Base-by-base conservation (phyloP, 2,797 vertebrate genomes). In the Loris lydekkerianus region DNA sequence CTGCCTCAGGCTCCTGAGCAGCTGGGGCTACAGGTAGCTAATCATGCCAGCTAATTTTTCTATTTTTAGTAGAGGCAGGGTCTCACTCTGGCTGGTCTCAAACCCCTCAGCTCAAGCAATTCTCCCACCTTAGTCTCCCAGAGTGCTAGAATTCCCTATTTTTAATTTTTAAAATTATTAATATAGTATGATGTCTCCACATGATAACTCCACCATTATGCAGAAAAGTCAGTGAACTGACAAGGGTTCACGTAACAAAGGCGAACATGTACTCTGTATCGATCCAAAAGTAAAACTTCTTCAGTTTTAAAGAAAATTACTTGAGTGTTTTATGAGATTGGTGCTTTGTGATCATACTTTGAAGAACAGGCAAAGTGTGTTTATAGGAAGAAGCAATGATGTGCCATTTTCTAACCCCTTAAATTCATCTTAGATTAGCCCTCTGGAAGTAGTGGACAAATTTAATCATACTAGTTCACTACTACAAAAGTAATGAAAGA, bases 101-200 rank as follows among this genome's bases (percentile, higher is more conserved):
- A 49, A 49, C 49, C 13, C 49, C 49, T 49, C 13, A 49, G 49
- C 49, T 49, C 49, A 49, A 49, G 49, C 3, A 4, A 3, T 49
- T 49, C 49, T 49, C 49, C 49, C 49, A 49, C 49, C 13, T 49
- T 14, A 14, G 49, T 49, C 49, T 49, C 49, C 13, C 49, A 2
- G 49, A 49, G 49, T 49, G 49, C 49, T 49, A 49, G 49, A 11
- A 49, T 49, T 49, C 49, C 7, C 75, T 75, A 20, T 91, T 87
- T 95, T 95, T 80, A 86, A 84, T 83, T 85, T 86, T 40, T 31
- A 83, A 80, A 86, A 80, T 86, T 53, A 87, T 92, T 84, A 72
- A 72, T 58, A 61, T 53, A 83, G 27, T n/a, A 23, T 86, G 20
- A 56, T 40, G 0, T 18, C 73, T 67, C 7, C 25, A 40, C 56